Conservation (phyloP, 2,888 invertebrate genomes). For the Siphlonurus alternatus region DNA sequence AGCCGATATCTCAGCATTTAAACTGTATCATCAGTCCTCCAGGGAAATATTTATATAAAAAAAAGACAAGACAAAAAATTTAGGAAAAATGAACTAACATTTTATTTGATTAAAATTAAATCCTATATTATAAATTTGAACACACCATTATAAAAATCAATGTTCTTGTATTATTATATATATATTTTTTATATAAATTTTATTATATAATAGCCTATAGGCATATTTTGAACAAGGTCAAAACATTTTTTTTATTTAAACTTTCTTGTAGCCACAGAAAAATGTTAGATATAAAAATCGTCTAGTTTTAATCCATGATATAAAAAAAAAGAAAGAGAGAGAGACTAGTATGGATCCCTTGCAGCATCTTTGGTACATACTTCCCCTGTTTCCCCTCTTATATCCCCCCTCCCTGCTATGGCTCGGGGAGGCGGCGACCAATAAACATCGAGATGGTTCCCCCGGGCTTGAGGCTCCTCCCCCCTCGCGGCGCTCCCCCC, state of each 20-base stretch:
- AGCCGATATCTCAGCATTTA: no score
- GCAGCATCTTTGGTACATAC: neutral
- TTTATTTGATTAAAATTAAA: no score
- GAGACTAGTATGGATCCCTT: neutral
- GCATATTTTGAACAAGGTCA: neutral
- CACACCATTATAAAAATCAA: neutral
- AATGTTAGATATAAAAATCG: neutral
- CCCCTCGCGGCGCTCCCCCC: neutral
- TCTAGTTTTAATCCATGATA: neutral
- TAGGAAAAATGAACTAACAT: no score
- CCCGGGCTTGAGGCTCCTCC: neutral
- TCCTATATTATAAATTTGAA: no score
- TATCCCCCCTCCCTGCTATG: neutral
- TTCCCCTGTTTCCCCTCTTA: no score
- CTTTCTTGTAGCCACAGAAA: neutral
- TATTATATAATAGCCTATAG: neutral
- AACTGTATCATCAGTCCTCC: no score
- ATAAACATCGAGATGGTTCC: neutral
- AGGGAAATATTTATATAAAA: no score
- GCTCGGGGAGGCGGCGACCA: neutral
- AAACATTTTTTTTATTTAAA: neutral
- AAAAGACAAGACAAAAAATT: no score
- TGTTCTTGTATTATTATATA: neutral
- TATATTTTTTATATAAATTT: neutral
- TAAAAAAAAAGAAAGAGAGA: neutral